These are phyloP conservation scores for Diplodus sargus DNA, from an alignment of 2,797 vertebrate species.

Conservation along the genomic window DNA sequence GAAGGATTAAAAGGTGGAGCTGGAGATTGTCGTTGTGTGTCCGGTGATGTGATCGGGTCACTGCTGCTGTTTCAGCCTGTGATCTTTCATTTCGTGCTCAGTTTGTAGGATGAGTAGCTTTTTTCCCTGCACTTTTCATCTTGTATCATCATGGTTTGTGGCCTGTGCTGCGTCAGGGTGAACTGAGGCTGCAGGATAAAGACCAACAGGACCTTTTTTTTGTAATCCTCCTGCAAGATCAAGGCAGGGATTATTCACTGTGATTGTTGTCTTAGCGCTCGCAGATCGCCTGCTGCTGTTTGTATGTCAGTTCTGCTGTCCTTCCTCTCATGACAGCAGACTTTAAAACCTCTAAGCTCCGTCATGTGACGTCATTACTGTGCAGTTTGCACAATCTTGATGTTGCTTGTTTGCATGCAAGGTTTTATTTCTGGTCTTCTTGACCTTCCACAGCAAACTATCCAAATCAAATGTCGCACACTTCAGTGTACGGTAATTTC, in stretches of 20 bases:
- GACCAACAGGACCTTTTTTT: background rate
- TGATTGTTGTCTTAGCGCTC: constrained; percentile 38
- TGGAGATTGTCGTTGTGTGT: too few relatives aligned
- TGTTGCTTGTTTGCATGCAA: background rate
- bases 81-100: too few relatives aligned
- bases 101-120: too few relatives aligned
- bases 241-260: constrained; percentile 44
- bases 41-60: too few relatives aligned
- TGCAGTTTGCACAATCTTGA: background rate
- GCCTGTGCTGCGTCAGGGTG: background rate
- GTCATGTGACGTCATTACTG: constrained; percentile 9
- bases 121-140: too few relatives aligned
- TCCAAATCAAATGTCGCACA: too few relatives aligned
- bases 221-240: constrained; percentile 53
- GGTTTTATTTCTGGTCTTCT: background rate
- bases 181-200: constrained; percentile 25
- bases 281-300: constrained; percentile 14
- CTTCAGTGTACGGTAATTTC: too few relatives aligned
- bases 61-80: too few relatives aligned
- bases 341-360: constrained; percentile 8
- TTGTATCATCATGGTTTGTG: background rate
- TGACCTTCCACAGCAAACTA: background rate
- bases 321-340: constrained; percentile 5
- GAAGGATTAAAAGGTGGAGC: too few relatives aligned
- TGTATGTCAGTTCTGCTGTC: background rate